These are phyloP conservation scores for Patiria pectinifera DNA, from an alignment of 53 echinoderm and acorn worm genomes.

Conservation along the genomic window DNA sequence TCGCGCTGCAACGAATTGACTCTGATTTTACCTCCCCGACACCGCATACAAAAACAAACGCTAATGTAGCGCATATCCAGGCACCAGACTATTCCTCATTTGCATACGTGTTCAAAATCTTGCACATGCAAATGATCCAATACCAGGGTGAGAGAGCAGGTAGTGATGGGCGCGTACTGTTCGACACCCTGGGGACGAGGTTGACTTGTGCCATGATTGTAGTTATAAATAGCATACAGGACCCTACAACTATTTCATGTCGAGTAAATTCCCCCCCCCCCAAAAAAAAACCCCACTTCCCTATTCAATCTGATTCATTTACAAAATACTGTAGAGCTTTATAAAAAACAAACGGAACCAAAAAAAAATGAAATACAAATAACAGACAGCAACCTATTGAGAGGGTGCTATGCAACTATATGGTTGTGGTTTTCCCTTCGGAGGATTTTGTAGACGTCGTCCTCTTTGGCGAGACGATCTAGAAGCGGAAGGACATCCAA, in stretches of 20 bases:
- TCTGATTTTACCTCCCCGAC: too few relatives aligned
- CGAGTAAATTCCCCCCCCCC: not conserved
- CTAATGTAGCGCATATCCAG: too few relatives aligned
- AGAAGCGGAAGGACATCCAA: constrained; percentile 93
- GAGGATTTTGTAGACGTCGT: constrained; percentile 96
- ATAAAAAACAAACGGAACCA: not conserved
- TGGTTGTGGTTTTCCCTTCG: constrained; percentile 99
- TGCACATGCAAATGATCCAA: too few relatives aligned
- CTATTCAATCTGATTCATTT: constrained; percentile 24
- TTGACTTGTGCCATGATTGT: not conserved
- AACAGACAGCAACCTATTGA: constrained; percentile 19
- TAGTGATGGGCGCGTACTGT: too few relatives aligned
- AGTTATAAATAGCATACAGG: not conserved
- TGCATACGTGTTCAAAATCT: too few relatives aligned
- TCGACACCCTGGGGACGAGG: too few relatives aligned
- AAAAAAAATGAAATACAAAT: not conserved
- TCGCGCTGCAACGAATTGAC: too few relatives aligned
- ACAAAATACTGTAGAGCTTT: constrained; percentile 54
- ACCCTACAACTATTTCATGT: not conserved
- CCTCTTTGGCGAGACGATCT: constrained; percentile 90
- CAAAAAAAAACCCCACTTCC: not conserved
- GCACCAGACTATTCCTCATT: too few relatives aligned
- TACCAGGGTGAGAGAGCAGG: too few relatives aligned
- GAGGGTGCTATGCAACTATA: constrained; percentile 88
- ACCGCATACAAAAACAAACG: too few relatives aligned